These are phyloP conservation scores for Caenorhabditis panamensis DNA, from an alignment of 2,888 invertebrate species.

Conservation along the genomic window DNA sequence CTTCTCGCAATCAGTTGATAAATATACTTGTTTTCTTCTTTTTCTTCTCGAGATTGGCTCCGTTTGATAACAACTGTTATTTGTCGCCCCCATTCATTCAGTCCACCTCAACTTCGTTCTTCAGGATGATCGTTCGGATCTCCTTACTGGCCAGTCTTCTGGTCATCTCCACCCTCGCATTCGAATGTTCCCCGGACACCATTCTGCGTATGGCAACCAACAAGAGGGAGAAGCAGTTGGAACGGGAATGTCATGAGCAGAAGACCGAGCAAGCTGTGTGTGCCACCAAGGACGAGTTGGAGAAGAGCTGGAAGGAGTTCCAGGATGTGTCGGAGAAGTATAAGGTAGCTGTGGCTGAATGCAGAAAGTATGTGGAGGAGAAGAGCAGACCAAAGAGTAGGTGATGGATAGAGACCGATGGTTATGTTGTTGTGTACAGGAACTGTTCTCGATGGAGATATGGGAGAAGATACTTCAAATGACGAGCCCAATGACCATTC, in stretches of 20 bases:
- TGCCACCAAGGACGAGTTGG: slow-evolving; percentile 58
- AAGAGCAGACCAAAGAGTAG: slow-evolving; percentile 49
- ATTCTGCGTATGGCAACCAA: slow-evolving; percentile 71
- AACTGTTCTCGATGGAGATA: slow-evolving; percentile 40
- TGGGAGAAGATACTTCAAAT: slow-evolving; percentile 14
- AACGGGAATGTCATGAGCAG: slow-evolving; percentile 66
- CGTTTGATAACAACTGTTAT: slow-evolving; percentile 13
- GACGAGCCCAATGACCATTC: slow-evolving; percentile 38
- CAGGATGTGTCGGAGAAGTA: slow-evolving; percentile 65
- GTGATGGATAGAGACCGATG: no score
- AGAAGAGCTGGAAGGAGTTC: slow-evolving; percentile 69
- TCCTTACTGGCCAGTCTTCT: slow-evolving; percentile 42
- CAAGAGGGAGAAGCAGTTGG: slow-evolving; percentile 69
- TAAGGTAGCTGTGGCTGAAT: slow-evolving; percentile 57
- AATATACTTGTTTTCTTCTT: slow-evolving; percentile 23
- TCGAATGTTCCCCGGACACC: slow-evolving; percentile 68
- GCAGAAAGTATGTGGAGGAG: slow-evolving; percentile 56
- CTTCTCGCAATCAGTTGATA: no score
- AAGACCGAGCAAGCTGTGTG: slow-evolving; percentile 52
- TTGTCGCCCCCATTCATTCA: not conserved
- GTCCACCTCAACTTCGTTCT: not conserved
- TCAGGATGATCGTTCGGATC: slow-evolving; percentile 53
- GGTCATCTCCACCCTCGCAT: slow-evolving; percentile 40
- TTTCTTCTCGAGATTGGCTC: not conserved
- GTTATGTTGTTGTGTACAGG: no score